Evolutionary conservation across 2,888 invertebrate species (phyloP).

Genomic region (Agrochola macilenta): DNA sequence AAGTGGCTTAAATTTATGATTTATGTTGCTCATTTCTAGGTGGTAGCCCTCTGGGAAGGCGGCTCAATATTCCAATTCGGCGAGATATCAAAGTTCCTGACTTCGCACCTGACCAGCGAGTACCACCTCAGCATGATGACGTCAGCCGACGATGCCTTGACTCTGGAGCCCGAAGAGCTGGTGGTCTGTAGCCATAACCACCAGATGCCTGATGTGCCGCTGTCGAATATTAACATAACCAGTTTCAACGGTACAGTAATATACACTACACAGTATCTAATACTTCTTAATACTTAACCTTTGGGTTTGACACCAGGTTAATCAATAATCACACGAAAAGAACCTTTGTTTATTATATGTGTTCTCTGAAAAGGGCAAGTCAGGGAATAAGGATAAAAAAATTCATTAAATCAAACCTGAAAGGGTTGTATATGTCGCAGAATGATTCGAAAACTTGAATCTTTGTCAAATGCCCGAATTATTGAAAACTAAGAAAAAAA

Average conservation of each 20-base stretch:
- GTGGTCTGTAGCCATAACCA: constrained; percentile 80
- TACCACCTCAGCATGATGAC: constrained; percentile 80
- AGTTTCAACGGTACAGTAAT: constrained; percentile 80
- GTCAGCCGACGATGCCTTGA: constrained; percentile 82
- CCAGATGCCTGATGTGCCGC: constrained; percentile 83
- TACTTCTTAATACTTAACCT: no score
- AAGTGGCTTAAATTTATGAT: no score
- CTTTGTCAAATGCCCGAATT: no score
- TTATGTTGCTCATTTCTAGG: constrained; percentile 68
- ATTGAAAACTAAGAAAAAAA: no score
- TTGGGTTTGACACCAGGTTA: no score
- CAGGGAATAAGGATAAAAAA: neutral
- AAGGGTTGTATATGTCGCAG: no score
- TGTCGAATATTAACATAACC: constrained; percentile 81
- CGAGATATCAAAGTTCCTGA: constrained; percentile 80
- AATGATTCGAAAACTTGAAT: no score
- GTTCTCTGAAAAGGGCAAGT: neutral
- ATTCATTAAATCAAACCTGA: neutral
- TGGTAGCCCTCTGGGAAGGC: constrained; percentile 86
- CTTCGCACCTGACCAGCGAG: constrained; percentile 73
- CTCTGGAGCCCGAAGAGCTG: constrained; percentile 82
- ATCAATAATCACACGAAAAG: no score
- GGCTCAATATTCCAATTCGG: constrained; percentile 81
- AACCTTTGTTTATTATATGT: neutral
- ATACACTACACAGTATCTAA: no score